Conservation (phyloP, 2,113 vertebrate species). For the Athene cunicularia region DNA sequence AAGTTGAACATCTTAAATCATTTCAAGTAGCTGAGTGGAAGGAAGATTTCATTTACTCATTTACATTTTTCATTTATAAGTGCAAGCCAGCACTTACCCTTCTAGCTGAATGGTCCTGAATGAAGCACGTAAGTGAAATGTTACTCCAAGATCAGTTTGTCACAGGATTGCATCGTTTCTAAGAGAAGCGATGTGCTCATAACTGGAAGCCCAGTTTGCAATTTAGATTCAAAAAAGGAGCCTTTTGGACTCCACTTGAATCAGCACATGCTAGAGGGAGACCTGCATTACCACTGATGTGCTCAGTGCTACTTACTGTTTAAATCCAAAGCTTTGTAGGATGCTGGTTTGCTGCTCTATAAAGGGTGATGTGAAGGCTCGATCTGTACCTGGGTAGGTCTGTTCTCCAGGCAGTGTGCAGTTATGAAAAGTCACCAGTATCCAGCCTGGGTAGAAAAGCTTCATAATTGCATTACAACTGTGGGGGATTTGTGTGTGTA, state of each 20-base stretch:
- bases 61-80: too few species aligned
- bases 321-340: background rate
- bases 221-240: background rate
- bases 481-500: background rate
- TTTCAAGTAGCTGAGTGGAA: background rate
- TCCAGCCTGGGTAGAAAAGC: background rate
- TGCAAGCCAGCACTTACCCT: background rate
- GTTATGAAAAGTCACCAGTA: accelerated
- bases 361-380: background rate
- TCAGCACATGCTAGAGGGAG: background rate
- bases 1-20: background rate
- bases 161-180: background rate
- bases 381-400: accelerated
- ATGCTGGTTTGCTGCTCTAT: background rate
- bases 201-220: background rate
- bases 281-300: background rate
- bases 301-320: background rate
- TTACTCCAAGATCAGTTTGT: background rate
- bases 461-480: accelerated
- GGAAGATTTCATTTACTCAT: background rate
- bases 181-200: accelerated
- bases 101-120: background rate
- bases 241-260: background rate
- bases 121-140: background rate
- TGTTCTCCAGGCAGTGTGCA: background rate